Conservation (phyloP, 1,140 invertebrate species). For the Drosophila burlai region DNA sequence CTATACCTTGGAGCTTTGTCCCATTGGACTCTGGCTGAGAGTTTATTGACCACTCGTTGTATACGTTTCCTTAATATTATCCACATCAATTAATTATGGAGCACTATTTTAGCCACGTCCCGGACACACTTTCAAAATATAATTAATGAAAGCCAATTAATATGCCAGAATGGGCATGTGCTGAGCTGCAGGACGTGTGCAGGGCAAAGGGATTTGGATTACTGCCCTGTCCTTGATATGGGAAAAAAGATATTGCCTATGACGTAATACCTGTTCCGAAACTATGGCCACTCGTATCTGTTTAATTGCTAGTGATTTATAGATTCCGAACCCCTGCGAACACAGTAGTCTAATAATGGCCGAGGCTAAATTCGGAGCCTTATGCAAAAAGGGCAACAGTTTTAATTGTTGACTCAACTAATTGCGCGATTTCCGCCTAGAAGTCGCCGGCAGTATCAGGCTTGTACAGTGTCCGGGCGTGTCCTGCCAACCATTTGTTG, state of each 20-base stretch:
- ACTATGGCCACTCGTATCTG: background rate
- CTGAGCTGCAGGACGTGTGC: conserved; percentile 11
- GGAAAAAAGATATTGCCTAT: conserved; percentile 22
- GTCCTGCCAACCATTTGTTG: conserved; percentile 48
- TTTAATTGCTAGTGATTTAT: conserved; percentile 28
- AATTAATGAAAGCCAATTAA: conserved; percentile 75
- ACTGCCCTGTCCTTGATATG: conserved; percentile 17
- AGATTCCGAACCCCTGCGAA: background rate
- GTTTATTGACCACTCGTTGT: conserved; percentile 22
- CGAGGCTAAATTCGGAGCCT: conserved; percentile 19
- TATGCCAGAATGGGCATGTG: conserved; percentile 50
- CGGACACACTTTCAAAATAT: conserved; percentile 62
- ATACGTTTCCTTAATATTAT: conserved; percentile 36
- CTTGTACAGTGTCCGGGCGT: conserved; percentile 30
- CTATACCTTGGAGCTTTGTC: conserved; percentile 6
- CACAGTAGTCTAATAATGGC: conserved; percentile 25
- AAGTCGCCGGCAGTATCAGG: conserved; percentile 6
- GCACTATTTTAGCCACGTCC: conserved; percentile 48
- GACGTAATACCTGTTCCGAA: conserved; percentile 14
- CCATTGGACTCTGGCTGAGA: conserved; percentile 13
- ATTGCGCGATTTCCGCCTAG: conserved; percentile 49
- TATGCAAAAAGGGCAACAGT: conserved; percentile 47
- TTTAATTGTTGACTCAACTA: conserved; percentile 58
- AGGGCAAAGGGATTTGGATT: conserved; percentile 29
- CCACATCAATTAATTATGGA: conserved; percentile 65